Evolutionary conservation across 2,113 vertebrate species (phyloP).

Genomic region (Agapornis roseicollis): DNA sequence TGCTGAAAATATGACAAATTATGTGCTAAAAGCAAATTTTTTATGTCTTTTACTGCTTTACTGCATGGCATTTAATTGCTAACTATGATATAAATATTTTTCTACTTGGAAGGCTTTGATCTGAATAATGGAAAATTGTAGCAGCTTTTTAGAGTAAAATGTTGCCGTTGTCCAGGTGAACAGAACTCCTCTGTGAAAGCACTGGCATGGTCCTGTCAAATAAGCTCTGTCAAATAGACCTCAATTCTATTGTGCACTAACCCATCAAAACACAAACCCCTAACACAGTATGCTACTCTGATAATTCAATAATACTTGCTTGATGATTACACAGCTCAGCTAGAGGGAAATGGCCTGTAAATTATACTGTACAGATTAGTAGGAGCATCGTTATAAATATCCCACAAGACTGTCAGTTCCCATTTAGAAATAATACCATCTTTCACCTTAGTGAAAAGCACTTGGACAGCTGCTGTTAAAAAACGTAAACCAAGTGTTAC

Average conservation of each 20-base stretch:
- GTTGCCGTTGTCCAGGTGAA: neutral
- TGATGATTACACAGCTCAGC: conserved; percentile 14
- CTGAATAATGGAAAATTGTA: conserved; percentile 15
- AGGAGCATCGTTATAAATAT: conserved; percentile 5
- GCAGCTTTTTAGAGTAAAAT: neutral
- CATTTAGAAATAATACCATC: conserved; percentile 3
- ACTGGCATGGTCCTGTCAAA: neutral
- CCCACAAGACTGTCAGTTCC: neutral
- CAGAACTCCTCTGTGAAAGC: neutral
- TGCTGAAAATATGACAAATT: neutral
- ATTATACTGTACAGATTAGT: conserved; percentile 15
- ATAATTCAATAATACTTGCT: conserved; percentile 14
- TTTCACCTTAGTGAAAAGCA: neutral
- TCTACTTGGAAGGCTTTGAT: conserved; percentile 9
- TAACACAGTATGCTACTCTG: neutral
- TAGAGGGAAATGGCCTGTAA: conserved; percentile 22
- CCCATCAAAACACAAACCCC: neutral
- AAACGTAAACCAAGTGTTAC: neutral
- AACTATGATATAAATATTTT: neutral
- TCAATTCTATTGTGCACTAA: neutral
- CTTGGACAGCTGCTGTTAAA: neutral
- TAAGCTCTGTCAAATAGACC: neutral
- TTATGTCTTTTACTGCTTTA: neutral
- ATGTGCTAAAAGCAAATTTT: neutral
- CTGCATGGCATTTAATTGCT: neutral